Evolutionary conservation across 2,113 vertebrate genomes (phyloP).

Genomic region (Apteryx owenii): DNA sequence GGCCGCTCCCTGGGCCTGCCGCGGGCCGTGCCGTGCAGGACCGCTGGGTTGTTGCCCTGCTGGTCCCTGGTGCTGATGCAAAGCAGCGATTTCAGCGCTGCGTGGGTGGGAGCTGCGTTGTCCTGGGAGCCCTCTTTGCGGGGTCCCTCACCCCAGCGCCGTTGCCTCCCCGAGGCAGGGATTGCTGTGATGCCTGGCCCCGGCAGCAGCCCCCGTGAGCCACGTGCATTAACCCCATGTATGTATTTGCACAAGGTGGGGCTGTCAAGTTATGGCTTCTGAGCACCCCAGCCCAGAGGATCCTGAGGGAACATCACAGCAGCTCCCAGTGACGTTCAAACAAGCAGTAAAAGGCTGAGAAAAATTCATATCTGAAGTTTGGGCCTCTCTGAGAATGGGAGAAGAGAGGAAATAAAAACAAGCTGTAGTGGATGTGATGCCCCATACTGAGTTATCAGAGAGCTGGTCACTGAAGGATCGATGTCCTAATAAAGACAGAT

Average conservation of each 20-base stretch:
- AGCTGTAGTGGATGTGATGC: accelerated
- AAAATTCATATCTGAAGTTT: neutral
- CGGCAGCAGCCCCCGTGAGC: neutral
- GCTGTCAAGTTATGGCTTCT: neutral
- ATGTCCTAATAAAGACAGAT: neutral
- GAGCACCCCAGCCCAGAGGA: accelerated
- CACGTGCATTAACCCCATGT: accelerated
- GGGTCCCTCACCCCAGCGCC: no score
- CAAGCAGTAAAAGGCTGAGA: neutral
- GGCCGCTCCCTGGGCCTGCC: no score
- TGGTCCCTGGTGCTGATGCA: no score
- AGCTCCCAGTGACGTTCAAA: neutral
- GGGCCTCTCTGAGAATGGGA: neutral
- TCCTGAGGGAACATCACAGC: neutral
- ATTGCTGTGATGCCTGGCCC: neutral
- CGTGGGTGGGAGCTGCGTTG: no score
- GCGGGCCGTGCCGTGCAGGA: no score
- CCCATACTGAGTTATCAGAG: neutral
- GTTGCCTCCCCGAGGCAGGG: neutral
- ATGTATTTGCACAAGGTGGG: neutral
- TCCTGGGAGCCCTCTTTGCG: no score
- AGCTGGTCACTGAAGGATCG: neutral
- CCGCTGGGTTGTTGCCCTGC: no score
- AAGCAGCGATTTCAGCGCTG: no score
- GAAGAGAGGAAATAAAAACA: neutral